phyloP scores from a whole-genome alignment of 2,797 vertebrate genomes.

The Enteromius paludinosus region DNA sequence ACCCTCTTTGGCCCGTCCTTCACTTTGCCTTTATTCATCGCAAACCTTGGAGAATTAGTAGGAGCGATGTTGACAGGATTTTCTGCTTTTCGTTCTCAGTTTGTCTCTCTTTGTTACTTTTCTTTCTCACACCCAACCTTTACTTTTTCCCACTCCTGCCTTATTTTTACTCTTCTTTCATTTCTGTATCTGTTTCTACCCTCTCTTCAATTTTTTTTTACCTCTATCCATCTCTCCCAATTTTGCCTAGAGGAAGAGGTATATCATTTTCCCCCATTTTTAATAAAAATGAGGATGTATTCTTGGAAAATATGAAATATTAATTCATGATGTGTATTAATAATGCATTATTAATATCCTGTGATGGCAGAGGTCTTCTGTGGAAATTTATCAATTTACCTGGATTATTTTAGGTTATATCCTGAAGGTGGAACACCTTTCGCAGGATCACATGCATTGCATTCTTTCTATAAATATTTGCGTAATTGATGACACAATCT shows the following conservation, averaged over 20 bases:
- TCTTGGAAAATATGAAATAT: conserved; percentile 60
- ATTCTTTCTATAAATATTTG: conserved; percentile 1
- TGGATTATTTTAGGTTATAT: conserved; percentile 40
- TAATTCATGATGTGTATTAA: conserved; percentile 57
- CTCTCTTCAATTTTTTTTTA: neutral
- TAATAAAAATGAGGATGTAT: conserved; percentile 54
- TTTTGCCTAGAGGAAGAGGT: conserved; percentile 35
- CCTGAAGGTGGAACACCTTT: conserved; percentile 36
- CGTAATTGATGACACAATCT: neutral
- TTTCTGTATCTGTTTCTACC: conserved; percentile 19
- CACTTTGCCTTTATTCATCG: neutral
- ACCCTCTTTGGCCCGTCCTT: neutral
- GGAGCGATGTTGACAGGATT: neutral
- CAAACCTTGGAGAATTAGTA: neutral
- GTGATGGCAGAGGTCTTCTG: conserved; percentile 56
- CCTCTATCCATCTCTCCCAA: conserved; percentile 16
- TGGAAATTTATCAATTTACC: conserved; percentile 48
- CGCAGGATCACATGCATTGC: neutral
- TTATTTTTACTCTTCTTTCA: neutral
- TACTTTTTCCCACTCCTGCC: neutral
- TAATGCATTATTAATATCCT: conserved; percentile 62
- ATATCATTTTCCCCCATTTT: conserved; percentile 43
- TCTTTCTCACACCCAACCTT: neutral
- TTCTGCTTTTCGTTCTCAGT: neutral
- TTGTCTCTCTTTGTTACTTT: neutral